Evolutionary conservation across 2,888 invertebrate genomes (phyloP).

Genomic region (Aleiodes leptofemur): DNA sequence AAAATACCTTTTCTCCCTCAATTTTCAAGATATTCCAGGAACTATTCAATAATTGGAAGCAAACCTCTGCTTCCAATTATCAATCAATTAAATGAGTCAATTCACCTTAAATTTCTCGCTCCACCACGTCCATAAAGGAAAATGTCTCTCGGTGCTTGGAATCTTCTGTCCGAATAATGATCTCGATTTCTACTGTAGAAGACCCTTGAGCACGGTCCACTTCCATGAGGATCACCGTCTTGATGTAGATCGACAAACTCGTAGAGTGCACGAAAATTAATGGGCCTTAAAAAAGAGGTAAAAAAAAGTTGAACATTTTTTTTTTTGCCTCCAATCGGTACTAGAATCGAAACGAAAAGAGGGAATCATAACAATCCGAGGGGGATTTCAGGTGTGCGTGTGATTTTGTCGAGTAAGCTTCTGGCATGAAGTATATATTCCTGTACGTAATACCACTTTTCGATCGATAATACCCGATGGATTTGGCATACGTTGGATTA

Average conservation of each 20-base stretch:
- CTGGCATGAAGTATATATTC: no score
- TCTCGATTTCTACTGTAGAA: constrained; percentile 82
- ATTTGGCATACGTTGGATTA: no score
- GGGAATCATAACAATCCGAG: not conserved
- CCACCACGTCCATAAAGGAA: constrained; percentile 92
- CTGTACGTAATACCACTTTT: not conserved
- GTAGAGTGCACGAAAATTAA: constrained; percentile 89
- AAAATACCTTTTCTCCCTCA: no score
- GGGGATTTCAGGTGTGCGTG: constrained; percentile 13
- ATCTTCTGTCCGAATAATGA: constrained; percentile 84
- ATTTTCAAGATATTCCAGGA: no score
- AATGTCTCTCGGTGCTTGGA: constrained; percentile 88
- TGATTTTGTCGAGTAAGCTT: constrained; percentile 16
- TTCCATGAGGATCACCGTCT: constrained; percentile 87
- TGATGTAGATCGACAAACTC: constrained; percentile 93
- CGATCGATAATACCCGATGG: no score
- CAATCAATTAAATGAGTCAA: constrained; percentile 17
- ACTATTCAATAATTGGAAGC: no score
- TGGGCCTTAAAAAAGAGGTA: constrained; percentile 79
- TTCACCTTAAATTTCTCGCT: constrained; percentile 86
- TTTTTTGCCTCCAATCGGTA: not conserved
- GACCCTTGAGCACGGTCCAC: constrained; percentile 85
- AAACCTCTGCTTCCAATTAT: no score
- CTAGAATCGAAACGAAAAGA: not conserved
- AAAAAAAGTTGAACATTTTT: constrained; percentile 15